Percentiles rank a stretch among this genome's conserved stretches.
Conservation (phyloP, 2,888 invertebrate species). For the Therioaphis trifolii region DNA sequence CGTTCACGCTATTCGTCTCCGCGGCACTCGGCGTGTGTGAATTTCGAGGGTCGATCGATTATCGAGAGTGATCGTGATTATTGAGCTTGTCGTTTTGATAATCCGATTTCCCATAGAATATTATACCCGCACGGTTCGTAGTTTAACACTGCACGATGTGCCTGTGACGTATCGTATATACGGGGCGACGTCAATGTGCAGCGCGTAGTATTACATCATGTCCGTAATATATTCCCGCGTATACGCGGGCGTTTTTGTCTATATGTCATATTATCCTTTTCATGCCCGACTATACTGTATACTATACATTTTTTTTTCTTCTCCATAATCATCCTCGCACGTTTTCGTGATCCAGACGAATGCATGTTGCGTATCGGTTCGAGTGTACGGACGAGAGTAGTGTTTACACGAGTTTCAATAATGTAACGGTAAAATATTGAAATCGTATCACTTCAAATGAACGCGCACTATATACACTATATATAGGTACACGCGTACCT, state of each 20-base stretch:
- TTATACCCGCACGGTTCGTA: too few species aligned
- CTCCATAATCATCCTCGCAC: constrained; percentile 47
- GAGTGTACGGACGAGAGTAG: background rate
- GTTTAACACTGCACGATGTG: too few species aligned
- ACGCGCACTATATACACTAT: background rate
- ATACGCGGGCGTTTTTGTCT: background rate
- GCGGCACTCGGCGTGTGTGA: too few species aligned
- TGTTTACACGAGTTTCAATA: constrained; percentile 55
- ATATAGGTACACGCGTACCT: background rate
- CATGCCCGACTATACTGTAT: background rate
- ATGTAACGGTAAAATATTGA: constrained; percentile 39
- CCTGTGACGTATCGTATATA: too few species aligned
- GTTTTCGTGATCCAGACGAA: constrained; percentile 55
- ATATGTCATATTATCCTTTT: constrained; percentile 21
- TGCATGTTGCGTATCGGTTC: background rate
- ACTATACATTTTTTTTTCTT: too few species aligned
- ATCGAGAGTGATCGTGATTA: too few species aligned
- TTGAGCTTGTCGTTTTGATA: too few species aligned
- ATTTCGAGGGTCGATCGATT: too few species aligned
- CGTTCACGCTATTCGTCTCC: too few species aligned
- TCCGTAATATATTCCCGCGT: background rate
- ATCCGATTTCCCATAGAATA: too few species aligned
- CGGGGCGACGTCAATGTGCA: background rate
- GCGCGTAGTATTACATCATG: background rate
- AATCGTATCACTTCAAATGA: constrained; percentile 17